Evolutionary conservation across 1,140 invertebrate species (phyloP).

Genomic region (Microplitis mediator): DNA sequence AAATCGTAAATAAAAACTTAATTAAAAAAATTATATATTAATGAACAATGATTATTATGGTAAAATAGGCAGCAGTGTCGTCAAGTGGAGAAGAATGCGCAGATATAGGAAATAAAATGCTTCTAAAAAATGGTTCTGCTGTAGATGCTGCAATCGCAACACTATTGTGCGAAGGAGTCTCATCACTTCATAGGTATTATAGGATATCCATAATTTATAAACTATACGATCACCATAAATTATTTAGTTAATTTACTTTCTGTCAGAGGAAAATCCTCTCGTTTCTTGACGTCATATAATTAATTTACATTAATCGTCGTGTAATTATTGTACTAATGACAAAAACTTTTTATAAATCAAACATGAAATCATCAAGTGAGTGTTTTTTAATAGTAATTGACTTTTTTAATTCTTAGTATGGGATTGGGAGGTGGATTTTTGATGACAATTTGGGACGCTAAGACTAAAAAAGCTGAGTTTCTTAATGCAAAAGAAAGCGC

Average conservation of each 20-base stretch:
- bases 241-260: too few species aligned
- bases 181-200: slow-evolving; percentile 72
- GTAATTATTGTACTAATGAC: background rate
- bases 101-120: slow-evolving; percentile 59
- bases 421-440: slow-evolving; percentile 85
- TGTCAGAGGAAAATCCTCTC: too few species aligned
- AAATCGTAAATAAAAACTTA: too few species aligned
- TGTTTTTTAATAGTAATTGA: too few species aligned
- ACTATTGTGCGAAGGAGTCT: slow-evolving; percentile 82
- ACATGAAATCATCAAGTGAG: too few species aligned
- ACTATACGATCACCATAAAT: too few species aligned
- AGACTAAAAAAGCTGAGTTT: slow-evolving; percentile 53
- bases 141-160: slow-evolving; percentile 83
- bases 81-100: slow-evolving; percentile 55
- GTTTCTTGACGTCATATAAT: too few species aligned
- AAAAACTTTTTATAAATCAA: background rate
- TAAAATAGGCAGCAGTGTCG: slow-evolving; percentile 46
- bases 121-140: slow-evolving; percentile 74
- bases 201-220: background rate
- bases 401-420: slow-evolving; percentile 59
- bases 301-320: too few species aligned
- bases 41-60: background rate
- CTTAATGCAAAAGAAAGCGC: slow-evolving; percentile 77
- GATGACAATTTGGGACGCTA: slow-evolving; percentile 75
- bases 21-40: background rate